Evolutionary conservation across 2,888 invertebrate genomes (phyloP).

Genomic region (Drosophila limbata): DNA sequence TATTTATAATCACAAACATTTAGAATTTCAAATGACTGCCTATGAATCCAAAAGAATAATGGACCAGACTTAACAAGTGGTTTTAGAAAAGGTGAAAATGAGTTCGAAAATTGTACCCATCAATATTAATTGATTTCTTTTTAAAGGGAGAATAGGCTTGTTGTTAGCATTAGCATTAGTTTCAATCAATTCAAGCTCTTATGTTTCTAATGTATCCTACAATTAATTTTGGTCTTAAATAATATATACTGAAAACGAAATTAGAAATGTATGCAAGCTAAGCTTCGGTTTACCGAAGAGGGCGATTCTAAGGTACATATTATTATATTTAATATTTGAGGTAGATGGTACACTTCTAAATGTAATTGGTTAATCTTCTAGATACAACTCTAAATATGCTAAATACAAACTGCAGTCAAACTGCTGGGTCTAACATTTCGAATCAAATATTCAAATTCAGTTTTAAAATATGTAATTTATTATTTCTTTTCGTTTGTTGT

Average conservation of each 20-base stretch:
- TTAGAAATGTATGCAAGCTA: constrained; percentile 16
- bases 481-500: constrained; percentile 12
- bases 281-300: constrained; percentile 25
- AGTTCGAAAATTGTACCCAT: neutral
- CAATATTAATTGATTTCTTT: neutral
- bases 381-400: constrained; percentile 22
- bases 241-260: constrained; percentile 8
- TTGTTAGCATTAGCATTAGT: neutral
- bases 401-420: constrained; percentile 25
- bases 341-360: constrained; percentile 11
- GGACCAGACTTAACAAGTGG: neutral
- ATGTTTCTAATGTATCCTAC: neutral
- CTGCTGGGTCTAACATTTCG: constrained; percentile 28
- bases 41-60: neutral
- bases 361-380: constrained; percentile 17
- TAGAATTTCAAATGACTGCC: neutral
- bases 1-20: neutral
- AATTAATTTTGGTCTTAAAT: neutral
- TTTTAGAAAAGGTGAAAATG: neutral
- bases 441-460: constrained; percentile 4
- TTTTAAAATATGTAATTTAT: constrained; percentile 1
- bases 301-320: constrained; percentile 7
- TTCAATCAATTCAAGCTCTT: neutral
- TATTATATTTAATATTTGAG: constrained; percentile 6
- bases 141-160: neutral